These are phyloP conservation scores for Hipposideros larvatus DNA, from an alignment of 2,797 vertebrate species.

Conservation along the genomic window DNA sequence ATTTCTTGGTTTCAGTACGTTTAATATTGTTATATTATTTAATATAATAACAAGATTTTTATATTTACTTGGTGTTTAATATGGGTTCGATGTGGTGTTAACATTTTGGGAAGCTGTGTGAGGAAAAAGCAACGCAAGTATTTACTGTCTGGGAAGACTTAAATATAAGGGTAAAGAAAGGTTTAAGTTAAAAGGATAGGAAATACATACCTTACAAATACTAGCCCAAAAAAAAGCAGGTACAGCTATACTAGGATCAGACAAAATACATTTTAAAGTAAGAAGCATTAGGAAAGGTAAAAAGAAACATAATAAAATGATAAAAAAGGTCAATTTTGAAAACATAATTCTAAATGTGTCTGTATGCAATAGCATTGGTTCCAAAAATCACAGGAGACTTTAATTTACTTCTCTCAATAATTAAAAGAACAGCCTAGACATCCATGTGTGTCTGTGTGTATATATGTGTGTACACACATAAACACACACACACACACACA, in stretches of 20 bases:
- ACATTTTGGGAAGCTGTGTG: not conserved
- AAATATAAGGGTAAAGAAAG: not conserved
- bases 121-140: not conserved
- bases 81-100: not conserved
- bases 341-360: not conserved
- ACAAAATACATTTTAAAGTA: not conserved
- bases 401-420: not conserved
- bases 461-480: not conserved
- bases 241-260: not conserved
- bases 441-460: not conserved
- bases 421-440: not conserved
- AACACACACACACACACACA: no score
- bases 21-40: not conserved
- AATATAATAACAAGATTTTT: not conserved
- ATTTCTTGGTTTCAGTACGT: not conserved
- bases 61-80: not conserved
- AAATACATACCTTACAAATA: not conserved
- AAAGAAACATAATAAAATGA: conserved; percentile 5
- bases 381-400: not conserved
- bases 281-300: not conserved
- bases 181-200: not conserved
- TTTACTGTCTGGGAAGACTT: not conserved
- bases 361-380: not conserved
- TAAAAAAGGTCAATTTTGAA: not conserved
- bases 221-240: not conserved